Percentiles rank a stretch among this genome's conserved stretches.
phyloP scores from a whole-genome alignment of 2,113 vertebrate species.

The Mus spicilegus region DNA sequence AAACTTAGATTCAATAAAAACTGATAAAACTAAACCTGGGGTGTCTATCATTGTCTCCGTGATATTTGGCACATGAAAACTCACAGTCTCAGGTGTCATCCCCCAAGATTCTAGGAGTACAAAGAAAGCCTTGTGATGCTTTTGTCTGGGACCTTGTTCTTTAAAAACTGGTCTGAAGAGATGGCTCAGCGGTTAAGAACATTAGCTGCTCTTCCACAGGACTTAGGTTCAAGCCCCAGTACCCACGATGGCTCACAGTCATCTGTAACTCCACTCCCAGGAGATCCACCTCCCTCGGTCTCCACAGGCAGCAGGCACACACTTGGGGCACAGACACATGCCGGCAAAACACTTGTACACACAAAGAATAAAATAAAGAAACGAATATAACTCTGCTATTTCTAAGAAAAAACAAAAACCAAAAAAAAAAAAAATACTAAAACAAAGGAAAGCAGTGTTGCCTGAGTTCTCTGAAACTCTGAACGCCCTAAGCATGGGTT shows the following conservation, averaged over 20 bases:
- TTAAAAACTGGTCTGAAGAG: background rate
- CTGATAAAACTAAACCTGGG: background rate
- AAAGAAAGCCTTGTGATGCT: background rate
- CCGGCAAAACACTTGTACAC: background rate
- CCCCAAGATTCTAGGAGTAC: background rate
- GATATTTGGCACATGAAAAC: background rate
- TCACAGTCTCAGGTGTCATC: background rate
- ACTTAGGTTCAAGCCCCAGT: background rate
- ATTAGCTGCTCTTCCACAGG: background rate
- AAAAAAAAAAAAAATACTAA: background rate
- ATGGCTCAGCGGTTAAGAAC: background rate
- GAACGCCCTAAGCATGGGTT: background rate
- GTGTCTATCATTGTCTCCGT: background rate
- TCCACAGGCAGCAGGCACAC: background rate
- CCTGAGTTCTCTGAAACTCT: background rate
- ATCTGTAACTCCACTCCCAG: background rate
- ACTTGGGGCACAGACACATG: background rate
- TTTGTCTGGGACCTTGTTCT: background rate
- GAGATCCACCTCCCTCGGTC: too few relatives aligned
- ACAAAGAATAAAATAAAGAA: background rate
- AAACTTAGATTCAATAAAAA: conserved; percentile 19
- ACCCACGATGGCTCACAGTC: background rate
- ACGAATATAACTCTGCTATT: background rate
- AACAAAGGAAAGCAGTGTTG: background rate
- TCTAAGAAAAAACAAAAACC: conserved; percentile 5